Conservation (phyloP, 2,113 vertebrate genomes). For the Erythrocercus mccallii region DNA sequence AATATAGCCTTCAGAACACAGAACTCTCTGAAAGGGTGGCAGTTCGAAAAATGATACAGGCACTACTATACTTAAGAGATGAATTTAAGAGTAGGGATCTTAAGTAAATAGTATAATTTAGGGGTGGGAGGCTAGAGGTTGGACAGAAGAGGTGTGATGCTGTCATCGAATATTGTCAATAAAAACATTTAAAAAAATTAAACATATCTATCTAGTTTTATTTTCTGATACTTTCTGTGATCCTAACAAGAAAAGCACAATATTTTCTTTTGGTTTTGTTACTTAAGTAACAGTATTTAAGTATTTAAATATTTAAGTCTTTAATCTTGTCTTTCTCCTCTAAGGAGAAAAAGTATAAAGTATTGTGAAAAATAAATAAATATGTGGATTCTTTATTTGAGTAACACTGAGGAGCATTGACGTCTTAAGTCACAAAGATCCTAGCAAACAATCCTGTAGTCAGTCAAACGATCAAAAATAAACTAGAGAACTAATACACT, state of each 20-base stretch:
- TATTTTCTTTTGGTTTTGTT: background rate
- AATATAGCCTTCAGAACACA: background rate
- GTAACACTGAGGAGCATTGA: background rate
- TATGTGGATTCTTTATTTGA: background rate
- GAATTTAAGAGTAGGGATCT: background rate
- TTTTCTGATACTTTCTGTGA: background rate
- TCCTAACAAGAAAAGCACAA: background rate
- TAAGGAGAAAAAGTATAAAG: background rate
- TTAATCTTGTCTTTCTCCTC: background rate
- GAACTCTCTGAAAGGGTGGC: background rate
- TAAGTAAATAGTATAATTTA: background rate
- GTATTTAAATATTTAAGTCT: too few species aligned
- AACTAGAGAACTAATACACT: conserved; percentile 26
- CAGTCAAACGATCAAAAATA: background rate
- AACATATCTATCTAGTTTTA: background rate
- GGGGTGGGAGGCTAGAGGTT: accelerated
- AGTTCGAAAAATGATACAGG: background rate
- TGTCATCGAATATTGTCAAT: background rate
- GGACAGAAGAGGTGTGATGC: background rate
- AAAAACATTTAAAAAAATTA: background rate
- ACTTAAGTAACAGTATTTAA: background rate
- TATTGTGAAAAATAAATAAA: background rate
- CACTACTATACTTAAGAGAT: background rate
- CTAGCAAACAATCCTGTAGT: background rate
- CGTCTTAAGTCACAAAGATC: background rate